Evolutionary conservation across 2,113 vertebrate genomes (phyloP), one percentile per base, ranked within the genome.

Genomic region (Hepsetus odoe): DNA sequence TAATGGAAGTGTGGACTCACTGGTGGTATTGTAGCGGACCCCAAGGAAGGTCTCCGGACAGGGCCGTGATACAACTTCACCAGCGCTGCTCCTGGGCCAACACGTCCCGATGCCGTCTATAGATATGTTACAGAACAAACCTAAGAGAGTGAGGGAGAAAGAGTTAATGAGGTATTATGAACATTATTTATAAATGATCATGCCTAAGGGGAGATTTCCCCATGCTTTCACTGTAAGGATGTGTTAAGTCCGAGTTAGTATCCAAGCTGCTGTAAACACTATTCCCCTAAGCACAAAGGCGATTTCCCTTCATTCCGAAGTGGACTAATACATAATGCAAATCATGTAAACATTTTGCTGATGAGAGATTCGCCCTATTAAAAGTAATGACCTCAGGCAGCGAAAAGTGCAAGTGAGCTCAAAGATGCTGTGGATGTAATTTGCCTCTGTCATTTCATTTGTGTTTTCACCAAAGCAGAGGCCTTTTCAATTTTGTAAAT

Each of bases 61-160:
- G 16, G 95, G 94, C 0, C 92, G 91, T 0, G 92, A 90, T 70
- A 96, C 94, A 76, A 96, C 66, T 84, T 94, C 93, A 11, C 95
- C 95, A 1, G 88, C 94, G 0, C 92, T 89, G 7, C 93, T 95
- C 10, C 82, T 90, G 14, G 95, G 95, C 95, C 95, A 96, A 76
- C 95, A 96, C 0, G 95, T 96, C n/a, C 95, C 95, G 0, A 96
- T 96, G 85, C 94, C 90, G 65, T 96, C 95, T 85, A 95, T 89
- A 0, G 94, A 95, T 11, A 92, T 90, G 0, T 95, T 95, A 87
- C 95, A 96, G 72, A 94, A 93, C 20, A 89, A 87, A 51, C 94
- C 83, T 83, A 30, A 32, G 55, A 46, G 4, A 32, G 38, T 33
- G 18, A 51, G 14, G 40, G 33, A 46, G 71, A 59, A 40, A 22